Percentiles rank a stretch among this genome's conserved stretches.
phyloP scores from a whole-genome alignment of 1,140 invertebrate species.

The Yoshiicerus persimilis region DNA sequence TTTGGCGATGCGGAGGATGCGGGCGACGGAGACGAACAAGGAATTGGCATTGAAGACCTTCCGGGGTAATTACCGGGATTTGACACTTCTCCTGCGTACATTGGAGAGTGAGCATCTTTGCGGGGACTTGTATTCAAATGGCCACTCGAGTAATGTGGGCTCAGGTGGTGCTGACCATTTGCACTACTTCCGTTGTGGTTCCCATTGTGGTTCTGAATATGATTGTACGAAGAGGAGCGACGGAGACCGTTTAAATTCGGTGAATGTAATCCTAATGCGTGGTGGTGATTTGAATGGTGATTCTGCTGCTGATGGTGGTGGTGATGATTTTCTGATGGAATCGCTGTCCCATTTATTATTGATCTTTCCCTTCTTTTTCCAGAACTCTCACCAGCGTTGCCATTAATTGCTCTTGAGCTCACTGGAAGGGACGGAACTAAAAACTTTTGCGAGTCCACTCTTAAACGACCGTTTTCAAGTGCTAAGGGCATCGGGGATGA shows the following conservation, averaged over 20 bases:
- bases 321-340: neutral
- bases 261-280: neutral
- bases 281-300: neutral
- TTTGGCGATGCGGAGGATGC: constrained; percentile 44
- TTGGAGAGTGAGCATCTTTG: constrained; percentile 41
- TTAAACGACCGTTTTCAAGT: constrained; percentile 10
- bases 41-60: constrained; percentile 44
- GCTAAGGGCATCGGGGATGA: neutral
- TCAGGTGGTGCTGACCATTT: neutral
- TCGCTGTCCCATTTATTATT: constrained; percentile 35
- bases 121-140: constrained; percentile 36
- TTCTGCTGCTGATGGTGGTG: neutral
- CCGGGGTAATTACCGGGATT: constrained; percentile 29
- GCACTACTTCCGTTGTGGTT: neutral
- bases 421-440: constrained; percentile 47
- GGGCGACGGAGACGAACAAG: constrained; percentile 42
- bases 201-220: neutral
- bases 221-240: neutral
- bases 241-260: neutral
- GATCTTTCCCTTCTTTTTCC: constrained; percentile 28
- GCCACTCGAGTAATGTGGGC: neutral
- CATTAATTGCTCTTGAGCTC: constrained; percentile 17
- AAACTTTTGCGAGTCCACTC: constrained; percentile 48
- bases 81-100: constrained; percentile 40
- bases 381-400: neutral